These are phyloP conservation scores for Eilema depressum DNA, from an alignment of 2,888 invertebrate species.

Conservation along the genomic window DNA sequence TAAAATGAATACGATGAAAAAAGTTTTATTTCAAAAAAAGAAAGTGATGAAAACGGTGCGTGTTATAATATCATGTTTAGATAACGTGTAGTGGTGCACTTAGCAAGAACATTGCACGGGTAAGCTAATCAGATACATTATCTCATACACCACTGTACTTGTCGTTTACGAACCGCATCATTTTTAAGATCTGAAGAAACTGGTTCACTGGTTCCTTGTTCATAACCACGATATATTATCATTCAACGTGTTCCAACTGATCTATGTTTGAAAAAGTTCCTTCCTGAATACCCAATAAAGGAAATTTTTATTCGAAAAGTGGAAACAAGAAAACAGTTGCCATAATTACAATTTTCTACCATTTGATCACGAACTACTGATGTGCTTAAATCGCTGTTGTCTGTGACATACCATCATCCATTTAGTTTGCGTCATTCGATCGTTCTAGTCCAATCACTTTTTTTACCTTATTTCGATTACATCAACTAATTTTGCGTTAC, in stretches of 20 bases:
- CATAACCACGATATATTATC: constrained; percentile 10
- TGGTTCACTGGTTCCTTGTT: constrained; percentile 31
- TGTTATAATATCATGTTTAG: constrained; percentile 58
- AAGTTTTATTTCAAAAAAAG: constrained; percentile 70
- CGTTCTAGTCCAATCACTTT: constrained; percentile 65
- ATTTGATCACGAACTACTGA: constrained; percentile 27
- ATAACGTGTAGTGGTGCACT: constrained; percentile 65
- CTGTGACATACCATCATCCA: constrained; percentile 58
- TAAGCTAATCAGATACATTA: constrained; percentile 56
- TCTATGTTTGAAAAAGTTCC: constrained; percentile 24
- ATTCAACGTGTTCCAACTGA: background rate
- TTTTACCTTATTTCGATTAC: constrained; percentile 74
- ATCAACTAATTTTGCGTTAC: constrained; percentile 75
- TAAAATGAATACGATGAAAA: constrained; percentile 63
- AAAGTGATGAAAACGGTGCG: constrained; percentile 78
- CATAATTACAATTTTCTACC: constrained; percentile 31
- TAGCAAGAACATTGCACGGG: constrained; percentile 62
- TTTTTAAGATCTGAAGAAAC: constrained; percentile 23
- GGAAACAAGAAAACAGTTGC: constrained; percentile 45
- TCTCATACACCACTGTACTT: constrained; percentile 35
- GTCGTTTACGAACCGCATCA: constrained; percentile 23
- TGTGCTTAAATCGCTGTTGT: constrained; percentile 32
- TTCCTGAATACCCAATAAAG: constrained; percentile 15
- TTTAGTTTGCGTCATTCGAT: constrained; percentile 64
- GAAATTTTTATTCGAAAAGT: constrained; percentile 30